Percentiles rank a stretch among this genome's conserved stretches.
Conservation (phyloP, 2,797 vertebrate genomes). For the Miichthys miiuy region DNA sequence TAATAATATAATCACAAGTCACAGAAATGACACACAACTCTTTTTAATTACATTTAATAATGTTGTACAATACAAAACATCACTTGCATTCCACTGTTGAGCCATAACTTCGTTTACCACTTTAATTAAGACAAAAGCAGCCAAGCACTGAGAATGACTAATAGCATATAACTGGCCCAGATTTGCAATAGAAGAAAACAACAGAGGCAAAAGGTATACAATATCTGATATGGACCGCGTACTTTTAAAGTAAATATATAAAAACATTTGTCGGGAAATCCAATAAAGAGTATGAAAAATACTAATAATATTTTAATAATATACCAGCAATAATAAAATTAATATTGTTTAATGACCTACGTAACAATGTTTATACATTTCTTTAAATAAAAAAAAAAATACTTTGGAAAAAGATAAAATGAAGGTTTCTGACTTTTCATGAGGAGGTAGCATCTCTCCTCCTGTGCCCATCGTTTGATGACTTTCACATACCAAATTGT, state of each 20-base stretch:
- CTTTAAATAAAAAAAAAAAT: slow-evolving; percentile 65
- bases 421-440: slow-evolving; percentile 52
- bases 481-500: slow-evolving; percentile 79
- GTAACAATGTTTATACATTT: slow-evolving; percentile 70
- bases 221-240: slow-evolving; percentile 77
- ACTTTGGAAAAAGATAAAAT: slow-evolving; percentile 62
- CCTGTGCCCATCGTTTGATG: slow-evolving; percentile 66
- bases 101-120: slow-evolving; percentile 15
- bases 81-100: slow-evolving; percentile 43
- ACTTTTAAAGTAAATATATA: slow-evolving; percentile 74
- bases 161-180: slow-evolving; percentile 80
- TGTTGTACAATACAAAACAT: slow-evolving; percentile 65
- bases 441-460: slow-evolving; percentile 69
- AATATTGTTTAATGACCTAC: slow-evolving; percentile 75
- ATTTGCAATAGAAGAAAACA: slow-evolving; percentile 74
- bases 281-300: slow-evolving; percentile 79
- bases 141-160: slow-evolving; percentile 65
- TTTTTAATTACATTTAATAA: slow-evolving; percentile 65
- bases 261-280: slow-evolving; percentile 80
- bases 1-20: neutral
- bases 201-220: slow-evolving; percentile 79
- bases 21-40: slow-evolving; percentile 7
- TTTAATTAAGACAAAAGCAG: slow-evolving; percentile 66
- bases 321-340: slow-evolving; percentile 73
- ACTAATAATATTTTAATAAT: slow-evolving; percentile 78